Base-by-base conservation (phyloP, 2,797 vertebrate species). In the Stomatorhinus walkeri region DNA sequence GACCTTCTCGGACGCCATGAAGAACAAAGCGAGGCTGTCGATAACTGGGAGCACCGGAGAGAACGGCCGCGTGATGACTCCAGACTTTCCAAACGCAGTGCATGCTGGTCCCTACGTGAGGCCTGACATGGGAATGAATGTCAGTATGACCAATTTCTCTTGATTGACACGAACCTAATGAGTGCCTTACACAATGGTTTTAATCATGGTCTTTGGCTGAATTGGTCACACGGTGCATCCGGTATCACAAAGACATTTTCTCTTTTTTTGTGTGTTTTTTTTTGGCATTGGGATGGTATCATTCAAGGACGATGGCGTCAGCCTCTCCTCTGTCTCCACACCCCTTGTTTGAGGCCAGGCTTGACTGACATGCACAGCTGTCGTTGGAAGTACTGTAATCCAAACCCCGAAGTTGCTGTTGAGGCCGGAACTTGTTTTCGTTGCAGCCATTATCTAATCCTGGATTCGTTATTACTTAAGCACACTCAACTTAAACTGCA, bases 111-210 rank as follows among this genome's bases (percentile, higher is more conserved):
- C 97, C 94, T 98, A 98, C 95, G 96, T 99, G 95, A 98, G 97
- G 96, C 97, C 98, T 96, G 98, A 98, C 97, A 97, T 99, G 97
- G 96, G 97, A 96, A 97, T 99, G 97, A 98, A 96, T 96, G 97
- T 98, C 97, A 97, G 97, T 96, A 97, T 99, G 97, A 96, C 96
- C 96, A 95, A 95, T 96, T 94, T 96, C 95, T 96, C 93, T 92
- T 96, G 96, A 96, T 96, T 96, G 96, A 96, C 96, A 95, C 95
- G 96, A 96, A 96, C 96, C 95, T 96, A 96, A 95, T 95, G 96
- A 97, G 96, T 97, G 96, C 96, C 96, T 97, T 97, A 97, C 96
- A 97, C 95, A 95, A 95, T 96, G 96, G 96, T 96, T 96, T 90
- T 87, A 88, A 90, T 87, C 84, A 88, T 68, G 76, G 52, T 87